Evolutionary conservation across 1,140 invertebrate species (phyloP).

Genomic region (Battus philenor): DNA sequence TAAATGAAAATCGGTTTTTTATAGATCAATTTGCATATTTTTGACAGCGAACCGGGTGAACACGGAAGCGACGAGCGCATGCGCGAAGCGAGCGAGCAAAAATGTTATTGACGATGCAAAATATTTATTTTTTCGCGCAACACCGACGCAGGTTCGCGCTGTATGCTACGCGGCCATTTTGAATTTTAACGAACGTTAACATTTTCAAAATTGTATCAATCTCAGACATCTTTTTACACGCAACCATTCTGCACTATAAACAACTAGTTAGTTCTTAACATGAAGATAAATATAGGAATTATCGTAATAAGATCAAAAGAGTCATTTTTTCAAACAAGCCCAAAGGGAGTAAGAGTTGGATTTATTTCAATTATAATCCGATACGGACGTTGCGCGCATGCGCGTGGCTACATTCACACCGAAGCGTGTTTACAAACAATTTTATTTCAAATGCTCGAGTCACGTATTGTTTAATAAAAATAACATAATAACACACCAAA

Average conservation of each 20-base stretch:
- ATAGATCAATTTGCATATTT: conserved; percentile 74
- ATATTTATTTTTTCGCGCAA: conserved; percentile 70
- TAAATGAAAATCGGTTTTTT: conserved; percentile 60
- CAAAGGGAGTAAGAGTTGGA: conserved; percentile 44
- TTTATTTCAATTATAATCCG: conserved; percentile 72
- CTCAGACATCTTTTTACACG: too few relatives aligned
- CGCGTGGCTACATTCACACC: conserved; percentile 50
- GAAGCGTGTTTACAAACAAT: conserved; percentile 14
- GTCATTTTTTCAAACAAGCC: conserved; percentile 39
- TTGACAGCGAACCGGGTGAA: conserved; percentile 49
- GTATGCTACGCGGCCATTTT: conserved; percentile 37
- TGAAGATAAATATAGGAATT: too few relatives aligned
- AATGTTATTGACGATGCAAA: conserved; percentile 72
- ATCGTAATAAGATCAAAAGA: conserved; percentile 37
- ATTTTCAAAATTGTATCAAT: conserved; percentile 19
- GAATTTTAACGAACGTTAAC: conserved; percentile 20
- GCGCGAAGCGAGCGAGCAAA: conserved; percentile 38
- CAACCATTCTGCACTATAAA: too few relatives aligned
- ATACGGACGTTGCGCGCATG: conserved; percentile 48
- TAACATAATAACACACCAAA: too few relatives aligned
- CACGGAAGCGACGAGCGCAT: conserved; percentile 40
- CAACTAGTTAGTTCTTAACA: too few relatives aligned
- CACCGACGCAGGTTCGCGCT: conserved; percentile 39
- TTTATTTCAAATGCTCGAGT: neutral
- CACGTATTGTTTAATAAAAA: neutral